Evolutionary conservation across 2,113 vertebrate genomes (phyloP), one percentile per base, ranked within the genome.

Genomic region (Prionailurus viverrinus): DNA sequence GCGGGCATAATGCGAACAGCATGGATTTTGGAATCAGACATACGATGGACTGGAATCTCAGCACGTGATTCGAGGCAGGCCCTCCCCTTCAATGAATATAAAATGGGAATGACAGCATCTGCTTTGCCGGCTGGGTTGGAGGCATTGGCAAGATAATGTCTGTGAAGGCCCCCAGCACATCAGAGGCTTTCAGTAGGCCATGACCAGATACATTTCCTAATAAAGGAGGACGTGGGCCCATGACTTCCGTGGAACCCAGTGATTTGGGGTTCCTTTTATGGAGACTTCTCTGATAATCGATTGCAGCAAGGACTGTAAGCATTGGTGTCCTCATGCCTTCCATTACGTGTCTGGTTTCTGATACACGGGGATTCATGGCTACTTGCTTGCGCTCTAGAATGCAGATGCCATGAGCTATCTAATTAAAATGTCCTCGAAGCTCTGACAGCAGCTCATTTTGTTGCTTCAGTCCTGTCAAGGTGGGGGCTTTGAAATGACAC

Each of bases 401-500:
- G 45, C 74, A 80, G 73, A 33, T 66, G 89, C 89, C 73, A 15
- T 15, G 58, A 71, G 25, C 36, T 83, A 66, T 61, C 80, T 95
- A 48, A 83, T 65, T 81, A 89, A 97, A 97, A 80, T 23, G 4
- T 65, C 89, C 95, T 93, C 51, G 2, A 4, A 89, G 95, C 82
- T 45, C 66, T 15, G 31, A 76, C 85, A 65, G 71, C 84, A 82
- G 41, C 89, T 51, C 10, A 5, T 86, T 68, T 65, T 79, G 51
- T 39, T 96, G 90, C 48, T 45, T 39, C 63, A 29, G 63, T 74
- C 4, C 94, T 55, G 53, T 95, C 76, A 82, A 31, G 95, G 84
- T 87, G 53, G 92, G 84, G 85, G 76, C 94, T 97, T 85, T 88
- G 92, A 95, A 55, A 51, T 29, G 84, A 94, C 84, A 86, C 90